A percentile compares a stretch with the other conserved stretches of the same genome.
Conservation (phyloP, 2,113 vertebrate genomes). For the Lonchura striata region DNA sequence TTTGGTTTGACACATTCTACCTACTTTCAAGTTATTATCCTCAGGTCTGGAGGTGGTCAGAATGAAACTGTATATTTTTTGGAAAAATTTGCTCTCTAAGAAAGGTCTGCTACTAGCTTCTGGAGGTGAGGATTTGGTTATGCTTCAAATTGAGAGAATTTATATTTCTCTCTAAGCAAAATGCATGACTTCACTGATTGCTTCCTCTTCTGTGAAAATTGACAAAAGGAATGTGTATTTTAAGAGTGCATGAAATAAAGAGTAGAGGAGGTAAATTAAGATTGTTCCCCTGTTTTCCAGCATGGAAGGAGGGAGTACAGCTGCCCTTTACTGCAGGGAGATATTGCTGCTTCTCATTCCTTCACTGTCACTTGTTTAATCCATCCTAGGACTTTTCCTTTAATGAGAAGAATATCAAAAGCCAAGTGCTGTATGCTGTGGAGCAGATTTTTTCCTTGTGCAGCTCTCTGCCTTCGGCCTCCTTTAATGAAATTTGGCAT, state of each 20-base stretch:
- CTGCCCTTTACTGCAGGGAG: neutral
- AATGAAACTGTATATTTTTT: neutral
- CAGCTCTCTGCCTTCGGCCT: too few species aligned
- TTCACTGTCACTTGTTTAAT: neutral
- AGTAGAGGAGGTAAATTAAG: neutral
- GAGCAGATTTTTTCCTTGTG: rapidly evolving
- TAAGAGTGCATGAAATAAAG: neutral
- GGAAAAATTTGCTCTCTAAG: neutral
- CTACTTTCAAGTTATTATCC: neutral
- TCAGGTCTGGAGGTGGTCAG: neutral
- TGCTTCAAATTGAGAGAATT: neutral
- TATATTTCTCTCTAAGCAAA: neutral
- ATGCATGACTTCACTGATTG: neutral
- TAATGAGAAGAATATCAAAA: neutral
- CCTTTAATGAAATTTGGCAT: neutral
- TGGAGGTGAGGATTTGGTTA: neutral
- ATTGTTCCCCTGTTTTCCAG: neutral
- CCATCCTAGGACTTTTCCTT: neutral
- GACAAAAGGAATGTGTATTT: neutral
- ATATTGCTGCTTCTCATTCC: neutral
- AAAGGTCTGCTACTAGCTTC: neutral
- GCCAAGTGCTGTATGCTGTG: neutral
- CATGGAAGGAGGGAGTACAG: neutral
- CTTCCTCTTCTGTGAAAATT: neutral
- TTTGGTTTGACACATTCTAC: neutral